Evolutionary conservation across 2,797 vertebrate species (phyloP).

Genomic region (Pseudopleuronectes americanus): DNA sequence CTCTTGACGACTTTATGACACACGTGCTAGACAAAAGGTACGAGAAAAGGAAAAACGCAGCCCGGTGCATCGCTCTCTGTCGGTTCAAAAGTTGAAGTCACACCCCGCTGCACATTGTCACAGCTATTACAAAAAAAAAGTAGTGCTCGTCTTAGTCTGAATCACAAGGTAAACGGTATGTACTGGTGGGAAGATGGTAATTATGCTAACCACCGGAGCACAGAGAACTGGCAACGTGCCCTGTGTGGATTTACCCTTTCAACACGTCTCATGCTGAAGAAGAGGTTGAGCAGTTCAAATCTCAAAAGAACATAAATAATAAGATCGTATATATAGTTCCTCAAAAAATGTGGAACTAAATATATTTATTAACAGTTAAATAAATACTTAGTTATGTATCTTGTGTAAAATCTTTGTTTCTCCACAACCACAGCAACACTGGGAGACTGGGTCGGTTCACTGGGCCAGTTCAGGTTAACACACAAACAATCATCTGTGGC

Average conservation of each 20-base stretch:
- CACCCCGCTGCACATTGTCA: background rate
- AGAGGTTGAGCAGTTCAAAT: background rate
- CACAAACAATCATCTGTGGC: constrained; percentile 35
- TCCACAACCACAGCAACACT: background rate
- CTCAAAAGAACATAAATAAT: background rate
- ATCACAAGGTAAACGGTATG: constrained; percentile 24
- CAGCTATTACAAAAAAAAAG: background rate
- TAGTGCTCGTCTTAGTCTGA: constrained; percentile 4
- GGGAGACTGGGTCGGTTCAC: constrained; percentile 15
- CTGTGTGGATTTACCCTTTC: constrained; percentile 7
- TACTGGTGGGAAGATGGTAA: constrained; percentile 21
- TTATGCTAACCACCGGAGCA: constrained; percentile 21
- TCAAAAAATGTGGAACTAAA: background rate
- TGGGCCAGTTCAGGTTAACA: constrained; percentile 42
- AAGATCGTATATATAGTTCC: background rate
- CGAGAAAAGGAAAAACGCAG: background rate
- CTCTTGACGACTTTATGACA: constrained; percentile 3
- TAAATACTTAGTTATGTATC: background rate
- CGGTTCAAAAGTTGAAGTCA: constrained; percentile 35
- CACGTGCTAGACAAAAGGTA: background rate
- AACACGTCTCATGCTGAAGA: background rate
- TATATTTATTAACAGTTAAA: no score
- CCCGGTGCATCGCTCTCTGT: background rate
- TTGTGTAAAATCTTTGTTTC: background rate
- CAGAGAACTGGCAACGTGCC: constrained; percentile 5